These are phyloP conservation scores for Hypomecis punctinalis DNA, from an alignment of 2,888 invertebrate genomes.

Conservation along the genomic window DNA sequence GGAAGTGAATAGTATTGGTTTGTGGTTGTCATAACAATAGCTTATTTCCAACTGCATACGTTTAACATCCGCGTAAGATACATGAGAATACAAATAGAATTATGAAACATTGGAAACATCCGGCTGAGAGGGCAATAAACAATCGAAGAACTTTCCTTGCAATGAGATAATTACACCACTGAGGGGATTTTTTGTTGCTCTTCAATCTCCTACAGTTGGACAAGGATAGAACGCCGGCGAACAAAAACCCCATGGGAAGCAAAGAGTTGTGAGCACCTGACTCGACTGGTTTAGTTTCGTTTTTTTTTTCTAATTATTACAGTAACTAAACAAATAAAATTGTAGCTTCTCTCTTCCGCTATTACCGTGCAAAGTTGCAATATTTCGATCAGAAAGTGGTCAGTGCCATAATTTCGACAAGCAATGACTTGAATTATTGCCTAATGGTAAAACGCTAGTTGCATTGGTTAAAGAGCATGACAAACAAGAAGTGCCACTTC, in stretches of 20 bases:
- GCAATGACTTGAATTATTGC: conserved; percentile 34
- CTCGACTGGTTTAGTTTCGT: conserved; percentile 13
- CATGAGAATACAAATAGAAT: conserved; percentile 52
- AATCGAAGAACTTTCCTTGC: conserved; percentile 70
- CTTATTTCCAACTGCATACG: conserved; percentile 21
- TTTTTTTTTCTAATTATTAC: conserved; percentile 26
- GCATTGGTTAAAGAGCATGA: conserved; percentile 43
- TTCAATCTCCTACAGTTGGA: conserved; percentile 44
- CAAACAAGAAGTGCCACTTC: conserved; percentile 40
- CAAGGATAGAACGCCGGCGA: conserved; percentile 55
- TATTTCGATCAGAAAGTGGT: conserved; percentile 35
- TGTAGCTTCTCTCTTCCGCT: conserved; percentile 20
- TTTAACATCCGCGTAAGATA: conserved; percentile 48
- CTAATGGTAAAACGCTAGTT: conserved; percentile 30
- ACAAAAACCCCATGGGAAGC: conserved; percentile 54
- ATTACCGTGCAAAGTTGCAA: conserved; percentile 20
- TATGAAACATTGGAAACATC: conserved; percentile 74
- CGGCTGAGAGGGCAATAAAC: conserved; percentile 74
- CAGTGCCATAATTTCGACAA: conserved; percentile 33
- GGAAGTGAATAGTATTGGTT: neutral
- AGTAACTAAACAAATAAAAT: conserved; percentile 23
- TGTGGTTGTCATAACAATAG: conserved; percentile 13
- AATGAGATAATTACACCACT: conserved; percentile 67
- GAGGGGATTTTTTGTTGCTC: conserved; percentile 53
- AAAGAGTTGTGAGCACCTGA: conserved; percentile 46